These are phyloP conservation scores for Pachyrhynchus sulphureomaculatus DNA, from an alignment of 1,140 invertebrate genomes.

Conservation along the genomic window DNA sequence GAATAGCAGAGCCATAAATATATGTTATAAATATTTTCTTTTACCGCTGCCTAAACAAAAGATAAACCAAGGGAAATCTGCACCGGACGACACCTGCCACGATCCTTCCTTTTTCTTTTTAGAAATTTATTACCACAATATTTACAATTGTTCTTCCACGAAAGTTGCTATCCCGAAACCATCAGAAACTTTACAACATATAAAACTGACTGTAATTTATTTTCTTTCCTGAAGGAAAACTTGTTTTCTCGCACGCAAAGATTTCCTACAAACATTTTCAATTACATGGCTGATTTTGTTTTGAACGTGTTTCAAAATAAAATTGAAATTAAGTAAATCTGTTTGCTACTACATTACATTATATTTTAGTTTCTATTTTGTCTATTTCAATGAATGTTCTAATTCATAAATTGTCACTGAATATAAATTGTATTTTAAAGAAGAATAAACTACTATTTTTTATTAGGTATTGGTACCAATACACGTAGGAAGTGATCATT, in stretches of 20 bases:
- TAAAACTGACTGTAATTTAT: conserved; percentile 18
- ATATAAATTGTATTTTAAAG: no score
- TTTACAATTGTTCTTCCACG: conserved; percentile 22
- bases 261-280: conserved; percentile 11
- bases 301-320: not conserved
- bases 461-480: no score
- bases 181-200: conserved; percentile 20
- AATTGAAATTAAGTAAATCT: no score
- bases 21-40: no score
- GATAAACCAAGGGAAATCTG: conserved; percentile 21
- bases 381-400: no score
- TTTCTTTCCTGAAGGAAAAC: conserved; percentile 12
- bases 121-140: conserved; percentile 19
- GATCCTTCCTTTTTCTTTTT: conserved; percentile 16
- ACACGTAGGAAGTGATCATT: no score
- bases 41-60: conserved; percentile 1
- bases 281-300: conserved; percentile 8
- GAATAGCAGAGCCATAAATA: no score
- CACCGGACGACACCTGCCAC: conserved; percentile 22
- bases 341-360: no score
- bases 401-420: no score
- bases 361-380: no score
- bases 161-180: conserved; percentile 12
- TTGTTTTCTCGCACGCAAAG: conserved; percentile 4
- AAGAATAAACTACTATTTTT: no score